Conservation (phyloP, 2,797 vertebrate species). For the Vireo griseus region DNA sequence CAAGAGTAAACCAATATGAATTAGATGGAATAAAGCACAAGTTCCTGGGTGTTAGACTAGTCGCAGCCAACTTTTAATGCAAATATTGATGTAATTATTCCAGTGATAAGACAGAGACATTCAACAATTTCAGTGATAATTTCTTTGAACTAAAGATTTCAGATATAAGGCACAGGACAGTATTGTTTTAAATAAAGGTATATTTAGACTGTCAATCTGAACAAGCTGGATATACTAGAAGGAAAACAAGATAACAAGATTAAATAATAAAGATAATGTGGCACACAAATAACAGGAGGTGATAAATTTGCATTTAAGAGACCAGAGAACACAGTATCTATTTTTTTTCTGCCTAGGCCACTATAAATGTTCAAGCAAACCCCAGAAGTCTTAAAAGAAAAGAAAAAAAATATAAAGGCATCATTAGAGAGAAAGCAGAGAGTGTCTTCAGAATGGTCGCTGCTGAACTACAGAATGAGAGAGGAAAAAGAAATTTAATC, state of each 20-base stretch:
- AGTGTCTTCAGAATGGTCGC: neutral
- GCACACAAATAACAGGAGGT: neutral
- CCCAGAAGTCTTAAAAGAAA: neutral
- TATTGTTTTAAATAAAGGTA: neutral
- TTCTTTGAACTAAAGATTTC: neutral
- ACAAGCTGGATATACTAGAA: neutral
- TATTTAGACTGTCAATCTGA: neutral
- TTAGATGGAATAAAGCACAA: neutral
- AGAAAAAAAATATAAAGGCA: neutral
- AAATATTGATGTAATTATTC: neutral
- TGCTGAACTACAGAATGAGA: neutral
- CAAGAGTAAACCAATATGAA: neutral
- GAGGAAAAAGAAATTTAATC: conserved; percentile 61
- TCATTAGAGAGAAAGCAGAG: neutral
- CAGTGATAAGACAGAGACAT: neutral
- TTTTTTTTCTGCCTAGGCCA: neutral
- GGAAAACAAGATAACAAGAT: conserved; percentile 34
- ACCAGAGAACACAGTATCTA: neutral
- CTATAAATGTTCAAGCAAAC: neutral
- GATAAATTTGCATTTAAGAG: neutral
- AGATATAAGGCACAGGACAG: neutral
- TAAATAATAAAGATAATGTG: neutral
- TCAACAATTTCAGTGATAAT: neutral
- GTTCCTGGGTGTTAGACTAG: neutral
- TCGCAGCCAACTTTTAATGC: neutral